phyloP scores from a whole-genome alignment of 2,113 vertebrate genomes.

The Lontra canadensis region DNA sequence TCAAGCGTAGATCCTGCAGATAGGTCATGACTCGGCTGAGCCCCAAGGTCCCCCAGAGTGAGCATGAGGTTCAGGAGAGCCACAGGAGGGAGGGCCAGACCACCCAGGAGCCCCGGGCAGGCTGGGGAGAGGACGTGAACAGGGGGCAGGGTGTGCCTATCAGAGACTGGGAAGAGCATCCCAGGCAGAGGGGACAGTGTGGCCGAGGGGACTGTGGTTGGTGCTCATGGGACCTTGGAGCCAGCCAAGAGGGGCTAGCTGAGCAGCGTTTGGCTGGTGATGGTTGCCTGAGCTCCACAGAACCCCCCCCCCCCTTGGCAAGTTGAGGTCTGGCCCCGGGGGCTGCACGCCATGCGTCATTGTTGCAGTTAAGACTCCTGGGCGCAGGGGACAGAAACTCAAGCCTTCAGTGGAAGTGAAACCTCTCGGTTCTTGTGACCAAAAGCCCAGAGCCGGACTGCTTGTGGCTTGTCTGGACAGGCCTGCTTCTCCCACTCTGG shows the following conservation, averaged over 20 bases:
- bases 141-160: background rate
- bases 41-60: background rate
- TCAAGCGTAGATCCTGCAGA: background rate
- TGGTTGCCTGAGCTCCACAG: background rate
- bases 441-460: background rate
- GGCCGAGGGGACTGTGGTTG: background rate
- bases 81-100: background rate
- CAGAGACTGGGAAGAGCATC: background rate
- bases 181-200: too few relatives aligned
- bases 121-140: background rate
- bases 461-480: background rate
- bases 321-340: background rate
- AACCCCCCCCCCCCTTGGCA: background rate
- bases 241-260: too few relatives aligned
- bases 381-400: background rate
- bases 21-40: fast-evolving
- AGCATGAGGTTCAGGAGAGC: background rate
- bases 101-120: background rate
- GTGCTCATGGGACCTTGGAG: background rate
- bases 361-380: background rate
- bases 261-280: too few relatives aligned
- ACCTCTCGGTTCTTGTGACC: background rate
- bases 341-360: fast-evolving
- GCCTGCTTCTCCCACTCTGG: background rate
- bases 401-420: background rate